Base-by-base conservation (phyloP, 2,797 vertebrate genomes). In the Bovichtus variegatus region DNA sequence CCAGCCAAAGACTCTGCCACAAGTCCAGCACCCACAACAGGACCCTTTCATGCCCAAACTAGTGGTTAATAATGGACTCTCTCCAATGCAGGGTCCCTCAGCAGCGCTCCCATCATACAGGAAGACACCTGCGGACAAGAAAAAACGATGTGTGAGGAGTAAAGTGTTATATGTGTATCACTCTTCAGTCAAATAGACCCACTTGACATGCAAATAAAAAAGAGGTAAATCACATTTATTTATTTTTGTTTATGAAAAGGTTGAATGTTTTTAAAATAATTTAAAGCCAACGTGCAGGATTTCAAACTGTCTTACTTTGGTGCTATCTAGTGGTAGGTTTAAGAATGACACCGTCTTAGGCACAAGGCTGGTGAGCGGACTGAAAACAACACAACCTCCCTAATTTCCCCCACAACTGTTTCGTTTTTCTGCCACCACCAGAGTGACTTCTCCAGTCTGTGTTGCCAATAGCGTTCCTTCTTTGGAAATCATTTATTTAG, bases 321-420 rank as follows among this genome's bases (percentile, higher is more conserved):
- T 72, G 23, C 59, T 80, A 84, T 82, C 77, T 85, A 84, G 72
- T 84, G 86, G 78, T 27, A 9, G 3, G n/a, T 15, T 29, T 0
- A 31, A 51, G 43, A 78, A 78, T 9, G 5, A 69, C 82, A 78
- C 2, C 19, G 5, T 27, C 19, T 25, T 11, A 46, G 13, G 54
- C 18, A n/a, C 12, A 15, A 36, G 8, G n/a, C 10, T 3, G 3
- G 2, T n/a, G 0, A 57, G 18, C 34, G 23, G 7, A 3, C 1
- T 50, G 19, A 49, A 54, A 73, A 57, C 16, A 66, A 7, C 18
- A 13, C 6, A 44, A 71, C 25, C 16, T 60, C 2, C 34, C 1
- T 0, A 3, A 38, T 49, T 10, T 34, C 36, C 18, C 16, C 2
- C n/a, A 50, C 2, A 27, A 19, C 12, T 16, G n/a, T 49, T 29